Evolutionary conservation across 2,113 vertebrate species (phyloP).

Genomic region (Vulpes vulpes): DNA sequence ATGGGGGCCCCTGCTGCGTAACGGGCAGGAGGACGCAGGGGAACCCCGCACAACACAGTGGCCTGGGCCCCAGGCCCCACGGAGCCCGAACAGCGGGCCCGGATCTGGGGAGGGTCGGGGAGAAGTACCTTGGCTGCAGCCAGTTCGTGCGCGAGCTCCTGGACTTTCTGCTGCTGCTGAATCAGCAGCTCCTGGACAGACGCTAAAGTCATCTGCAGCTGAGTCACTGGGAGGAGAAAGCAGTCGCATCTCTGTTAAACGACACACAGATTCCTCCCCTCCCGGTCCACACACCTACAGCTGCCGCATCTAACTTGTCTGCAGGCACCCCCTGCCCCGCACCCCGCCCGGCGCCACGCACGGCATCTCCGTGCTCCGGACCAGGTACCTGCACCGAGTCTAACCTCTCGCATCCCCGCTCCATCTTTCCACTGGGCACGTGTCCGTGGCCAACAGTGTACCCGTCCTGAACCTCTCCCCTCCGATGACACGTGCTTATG

Average conservation of each 20-base stretch:
- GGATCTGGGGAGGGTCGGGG: not conserved
- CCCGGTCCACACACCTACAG: slow-evolving; percentile 68
- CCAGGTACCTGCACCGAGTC: slow-evolving; percentile 84
- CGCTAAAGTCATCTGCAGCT: slow-evolving; percentile 95
- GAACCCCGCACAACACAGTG: fast-evolving
- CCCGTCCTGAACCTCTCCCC: slow-evolving; percentile 88
- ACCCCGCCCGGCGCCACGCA: slow-evolving; percentile 61
- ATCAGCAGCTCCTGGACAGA: slow-evolving; percentile 95
- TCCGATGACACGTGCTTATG: slow-evolving; percentile 85
- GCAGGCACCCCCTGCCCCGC: slow-evolving; percentile 43
- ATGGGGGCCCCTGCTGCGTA: fast-evolving
- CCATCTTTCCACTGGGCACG: slow-evolving; percentile 85
- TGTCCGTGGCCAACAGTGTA: slow-evolving; percentile 86
- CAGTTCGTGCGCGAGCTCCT: slow-evolving; percentile 96
- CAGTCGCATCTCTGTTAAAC: slow-evolving; percentile 51
- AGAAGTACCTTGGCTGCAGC: slow-evolving; percentile 92
- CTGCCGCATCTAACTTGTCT: slow-evolving; percentile 80
- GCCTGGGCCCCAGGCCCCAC: not conserved
- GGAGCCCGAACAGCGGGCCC: not conserved
- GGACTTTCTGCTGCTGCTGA: slow-evolving; percentile 97
- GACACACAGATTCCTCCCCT: not conserved
- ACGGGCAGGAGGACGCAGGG: not conserved
- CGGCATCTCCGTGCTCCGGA: slow-evolving; percentile 82
- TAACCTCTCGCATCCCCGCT: slow-evolving; percentile 86
- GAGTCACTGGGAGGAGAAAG: slow-evolving; percentile 91